Percentiles rank a stretch among this genome's conserved stretches.
phyloP scores from a whole-genome alignment of 1,140 invertebrate genomes.

The Pseudomyrmex dendroicus region DNA sequence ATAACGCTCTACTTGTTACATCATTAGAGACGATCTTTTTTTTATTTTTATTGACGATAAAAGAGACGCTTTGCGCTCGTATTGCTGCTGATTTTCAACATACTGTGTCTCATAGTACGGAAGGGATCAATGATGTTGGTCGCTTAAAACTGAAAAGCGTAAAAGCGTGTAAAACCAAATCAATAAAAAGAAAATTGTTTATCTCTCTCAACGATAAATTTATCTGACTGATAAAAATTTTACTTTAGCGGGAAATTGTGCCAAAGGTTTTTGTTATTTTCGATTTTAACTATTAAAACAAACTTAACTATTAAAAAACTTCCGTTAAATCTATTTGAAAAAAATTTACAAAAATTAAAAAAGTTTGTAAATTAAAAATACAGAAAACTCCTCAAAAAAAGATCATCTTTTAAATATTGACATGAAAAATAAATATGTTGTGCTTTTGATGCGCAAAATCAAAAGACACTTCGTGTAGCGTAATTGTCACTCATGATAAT shows the following conservation, averaged over 20 bases:
- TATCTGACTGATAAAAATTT: neutral
- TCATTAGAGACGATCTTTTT: neutral
- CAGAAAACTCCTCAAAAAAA: no score
- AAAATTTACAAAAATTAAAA: no score
- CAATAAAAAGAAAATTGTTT: neutral
- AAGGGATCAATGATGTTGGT: no score
- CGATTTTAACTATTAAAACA: neutral
- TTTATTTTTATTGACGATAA: slow-evolving; percentile 35
- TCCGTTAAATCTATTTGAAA: no score
- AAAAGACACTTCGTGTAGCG: neutral
- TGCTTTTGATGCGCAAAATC: neutral
- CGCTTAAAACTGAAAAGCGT: slow-evolving; percentile 14
- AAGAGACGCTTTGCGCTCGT: neutral
- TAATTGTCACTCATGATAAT: neutral
- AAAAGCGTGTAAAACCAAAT: neutral
- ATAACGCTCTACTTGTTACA: neutral
- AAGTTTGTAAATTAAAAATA: no score
- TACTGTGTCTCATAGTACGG: neutral
- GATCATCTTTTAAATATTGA: no score
- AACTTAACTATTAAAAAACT: no score
- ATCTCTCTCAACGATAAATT: neutral
- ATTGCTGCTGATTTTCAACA: neutral
- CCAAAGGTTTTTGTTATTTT: neutral
- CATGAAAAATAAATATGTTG: no score
- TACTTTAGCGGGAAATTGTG: neutral